Base-by-base conservation (phyloP, 2,113 vertebrate species). In the Cairina moschata region DNA sequence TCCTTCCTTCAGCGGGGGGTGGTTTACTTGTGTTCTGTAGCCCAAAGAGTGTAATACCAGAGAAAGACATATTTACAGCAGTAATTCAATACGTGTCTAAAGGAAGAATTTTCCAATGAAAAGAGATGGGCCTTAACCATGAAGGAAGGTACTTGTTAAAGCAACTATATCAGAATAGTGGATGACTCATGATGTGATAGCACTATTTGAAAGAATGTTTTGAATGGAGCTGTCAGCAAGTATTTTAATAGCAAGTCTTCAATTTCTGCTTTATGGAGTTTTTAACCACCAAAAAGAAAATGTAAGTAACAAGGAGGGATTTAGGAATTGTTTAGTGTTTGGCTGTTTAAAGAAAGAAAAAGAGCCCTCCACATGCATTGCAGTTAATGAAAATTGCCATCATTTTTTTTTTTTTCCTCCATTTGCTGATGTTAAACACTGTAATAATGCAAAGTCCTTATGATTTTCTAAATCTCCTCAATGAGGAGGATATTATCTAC, bases 401-500 rank as follows among this genome's bases (percentile, higher is more conserved):
- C 96, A 95, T 95, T 90, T 26, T 12, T 4, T 89, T 94, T 69
- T 83, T 95, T 23, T 21, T 18, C 50, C 76, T 96, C 71, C 83
- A 87, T 95, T 94, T 93, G 73, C 15, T n/a, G 72, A 88, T 93
- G 78, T 83, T 97, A 97, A 97, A 92, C 75, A 90, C 86, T 93
- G 78, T 89, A 96, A 95, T 96, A 96, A 95, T 96, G 81, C 67
- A 82, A 96, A 89, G 79, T 94, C 81, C 91, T 96, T 92, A 94
- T 88, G 95, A 97, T 97, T 97, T 97, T 91, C 91, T 97, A 95
- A 97, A 95, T 97, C 88, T 97, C 83, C 90, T 95, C 93, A 88
- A 96, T 96, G 94, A 96, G 91, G 75, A 96, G 83, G 88, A 96
- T 94, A 95, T 97, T 97, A 96, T 94, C 95, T 95, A 86, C 91